Conservation (phyloP, 2,888 invertebrate genomes). For the Hypselothyrea guttata region DNA sequence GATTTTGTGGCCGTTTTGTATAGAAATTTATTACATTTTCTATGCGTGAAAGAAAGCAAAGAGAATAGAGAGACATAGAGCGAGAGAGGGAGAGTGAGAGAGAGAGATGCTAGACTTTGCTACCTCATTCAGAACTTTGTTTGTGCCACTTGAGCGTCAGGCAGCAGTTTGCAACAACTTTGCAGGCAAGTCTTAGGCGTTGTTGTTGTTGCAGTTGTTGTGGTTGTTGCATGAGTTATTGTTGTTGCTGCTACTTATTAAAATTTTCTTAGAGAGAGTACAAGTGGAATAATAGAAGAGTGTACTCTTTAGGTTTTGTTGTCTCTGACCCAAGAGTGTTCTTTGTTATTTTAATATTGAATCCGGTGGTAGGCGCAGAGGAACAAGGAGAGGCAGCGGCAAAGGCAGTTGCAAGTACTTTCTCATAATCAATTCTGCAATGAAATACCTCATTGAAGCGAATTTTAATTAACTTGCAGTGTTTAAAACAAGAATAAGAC, state of each 20-base stretch:
- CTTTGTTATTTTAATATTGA: slow-evolving; percentile 56
- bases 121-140: slow-evolving; percentile 55
- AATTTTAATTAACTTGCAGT: slow-evolving; percentile 59
- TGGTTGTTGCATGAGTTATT: slow-evolving; percentile 7
- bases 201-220: slow-evolving; percentile 28
- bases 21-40: slow-evolving; percentile 71
- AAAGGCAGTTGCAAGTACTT: slow-evolving; percentile 39
- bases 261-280: slow-evolving; percentile 57
- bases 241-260: slow-evolving; percentile 47
- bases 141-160: slow-evolving; percentile 56
- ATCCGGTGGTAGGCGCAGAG: not conserved
- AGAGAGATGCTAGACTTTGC: slow-evolving; percentile 26
- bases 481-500: no score
- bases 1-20: slow-evolving; percentile 70
- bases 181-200: slow-evolving; percentile 43
- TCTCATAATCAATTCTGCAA: slow-evolving; percentile 61
- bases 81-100: no score
- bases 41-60: slow-evolving; percentile 22
- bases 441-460: slow-evolving; percentile 50
- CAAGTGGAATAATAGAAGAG: slow-evolving; percentile 29
- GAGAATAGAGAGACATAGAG: slow-evolving; percentile 5
- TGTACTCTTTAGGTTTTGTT: slow-evolving; percentile 20
- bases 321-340: slow-evolving; percentile 49
- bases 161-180: slow-evolving; percentile 54
- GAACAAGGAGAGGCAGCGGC: slow-evolving; percentile 4